phyloP scores from a whole-genome alignment of 2,113 vertebrate genomes.

The Anseranas semipalmata region DNA sequence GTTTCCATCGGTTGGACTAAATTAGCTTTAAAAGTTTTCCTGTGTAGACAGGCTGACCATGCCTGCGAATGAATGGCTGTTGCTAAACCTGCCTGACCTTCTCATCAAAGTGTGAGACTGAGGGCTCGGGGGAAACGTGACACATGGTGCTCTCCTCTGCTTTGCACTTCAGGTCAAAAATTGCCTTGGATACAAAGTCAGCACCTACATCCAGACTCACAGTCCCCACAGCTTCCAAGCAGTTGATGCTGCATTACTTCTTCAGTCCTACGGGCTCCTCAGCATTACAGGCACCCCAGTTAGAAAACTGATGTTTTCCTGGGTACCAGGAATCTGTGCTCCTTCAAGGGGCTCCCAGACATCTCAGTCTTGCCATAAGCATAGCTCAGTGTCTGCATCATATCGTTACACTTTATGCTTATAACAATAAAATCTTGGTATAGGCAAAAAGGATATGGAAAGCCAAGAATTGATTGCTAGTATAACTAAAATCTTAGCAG shows the following conservation, averaged over 20 bases:
- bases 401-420: not conserved
- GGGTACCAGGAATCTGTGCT: not conserved
- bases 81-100: slow-evolving; percentile 23
- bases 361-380: not conserved
- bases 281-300: rapidly evolving
- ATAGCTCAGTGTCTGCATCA: not conserved
- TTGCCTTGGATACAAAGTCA: not conserved
- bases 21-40: not conserved
- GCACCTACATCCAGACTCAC: not conserved
- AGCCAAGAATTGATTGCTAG: not conserved
- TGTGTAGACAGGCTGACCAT: not conserved
- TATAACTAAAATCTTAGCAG: not conserved
- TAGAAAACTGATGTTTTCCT: not conserved
- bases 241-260: not conserved
- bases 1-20: not conserved
- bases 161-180: slow-evolving; percentile 7
- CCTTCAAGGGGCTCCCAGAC: not conserved
- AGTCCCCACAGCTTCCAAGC: not conserved
- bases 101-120: slow-evolving; percentile 21
- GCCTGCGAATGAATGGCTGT: slow-evolving; percentile 1
- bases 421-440: not conserved
- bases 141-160: not conserved
- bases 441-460: not conserved
- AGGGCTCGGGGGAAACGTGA: not conserved
- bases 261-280: not conserved